Evolutionary conservation across 2,888 invertebrate genomes (phyloP).

Genomic region (Arctia plantaginis): DNA sequence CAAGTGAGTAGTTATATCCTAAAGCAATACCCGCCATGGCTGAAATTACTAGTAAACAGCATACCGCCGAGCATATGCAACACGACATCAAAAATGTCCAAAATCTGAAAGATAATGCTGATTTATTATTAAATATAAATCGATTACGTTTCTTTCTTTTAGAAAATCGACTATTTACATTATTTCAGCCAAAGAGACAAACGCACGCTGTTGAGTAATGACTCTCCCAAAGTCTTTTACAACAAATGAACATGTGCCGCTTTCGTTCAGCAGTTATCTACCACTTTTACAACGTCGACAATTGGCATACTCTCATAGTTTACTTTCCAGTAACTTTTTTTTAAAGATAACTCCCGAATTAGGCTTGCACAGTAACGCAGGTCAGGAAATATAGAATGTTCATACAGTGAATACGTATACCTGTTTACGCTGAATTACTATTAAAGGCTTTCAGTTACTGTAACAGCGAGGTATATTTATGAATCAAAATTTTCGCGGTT

Average conservation of each 20-base stretch:
- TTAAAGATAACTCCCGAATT: no score
- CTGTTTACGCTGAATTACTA: no score
- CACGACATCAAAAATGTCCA: conserved; percentile 79
- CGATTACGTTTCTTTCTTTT: background rate
- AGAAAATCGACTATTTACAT: background rate
- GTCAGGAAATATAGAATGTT: no score
- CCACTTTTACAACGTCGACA: background rate
- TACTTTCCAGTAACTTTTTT: no score
- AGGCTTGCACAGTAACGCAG: no score
- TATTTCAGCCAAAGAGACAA: background rate
- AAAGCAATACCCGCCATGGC: conserved; percentile 75
- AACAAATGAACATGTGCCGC: background rate
- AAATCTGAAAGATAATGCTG: conserved; percentile 49
- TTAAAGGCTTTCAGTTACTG: no score
- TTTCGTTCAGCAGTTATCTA: background rate
- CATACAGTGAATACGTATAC: no score
- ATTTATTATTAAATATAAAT: background rate
- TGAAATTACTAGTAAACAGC: conserved; percentile 62
- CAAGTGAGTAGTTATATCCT: conserved; percentile 81
- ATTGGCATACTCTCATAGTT: background rate
- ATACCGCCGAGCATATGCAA: conserved; percentile 69
- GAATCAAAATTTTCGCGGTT: no score
- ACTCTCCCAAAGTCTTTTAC: background rate
- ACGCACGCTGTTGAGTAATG: no score
- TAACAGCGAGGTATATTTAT: no score